Percentiles rank a stretch among this genome's conserved stretches.
phyloP scores from a whole-genome alignment of 2,888 invertebrate genomes.

The Tipula helvola region DNA sequence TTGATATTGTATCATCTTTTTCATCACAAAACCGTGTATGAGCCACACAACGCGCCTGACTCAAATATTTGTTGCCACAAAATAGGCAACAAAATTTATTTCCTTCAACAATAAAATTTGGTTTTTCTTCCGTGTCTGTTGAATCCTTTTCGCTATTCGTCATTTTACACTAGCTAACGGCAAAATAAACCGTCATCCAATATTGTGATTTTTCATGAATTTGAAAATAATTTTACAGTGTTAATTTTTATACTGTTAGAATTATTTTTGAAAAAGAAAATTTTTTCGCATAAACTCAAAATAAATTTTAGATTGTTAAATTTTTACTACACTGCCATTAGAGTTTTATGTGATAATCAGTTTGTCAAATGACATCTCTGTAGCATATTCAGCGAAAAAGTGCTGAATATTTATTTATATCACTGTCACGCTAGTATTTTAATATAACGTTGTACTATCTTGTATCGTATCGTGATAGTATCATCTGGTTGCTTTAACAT shows the following conservation, averaged over 20 bases:
- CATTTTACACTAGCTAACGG: neutral
- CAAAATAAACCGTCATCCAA: neutral
- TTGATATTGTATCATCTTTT: neutral
- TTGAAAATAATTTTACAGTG: neutral
- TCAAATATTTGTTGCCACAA: neutral
- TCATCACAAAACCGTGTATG: neutral
- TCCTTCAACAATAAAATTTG: neutral
- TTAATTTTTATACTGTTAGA: neutral
- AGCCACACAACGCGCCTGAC: neutral
- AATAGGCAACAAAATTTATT: neutral
- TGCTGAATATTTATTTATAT: neutral
- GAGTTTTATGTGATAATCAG: neutral
- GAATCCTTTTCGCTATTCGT: neutral
- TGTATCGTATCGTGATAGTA: neutral
- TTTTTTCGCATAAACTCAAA: neutral
- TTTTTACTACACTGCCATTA: neutral
- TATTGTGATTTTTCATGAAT: neutral
- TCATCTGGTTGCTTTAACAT: neutral
- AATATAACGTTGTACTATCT: neutral
- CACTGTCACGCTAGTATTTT: neutral
- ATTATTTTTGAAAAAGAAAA: neutral
- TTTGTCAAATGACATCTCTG: neutral
- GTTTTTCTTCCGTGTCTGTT: neutral
- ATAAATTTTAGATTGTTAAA: neutral
- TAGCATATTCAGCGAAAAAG: neutral